phyloP scores from a whole-genome alignment of 2,797 vertebrate species.

The Eurystomus glaucurus region DNA sequence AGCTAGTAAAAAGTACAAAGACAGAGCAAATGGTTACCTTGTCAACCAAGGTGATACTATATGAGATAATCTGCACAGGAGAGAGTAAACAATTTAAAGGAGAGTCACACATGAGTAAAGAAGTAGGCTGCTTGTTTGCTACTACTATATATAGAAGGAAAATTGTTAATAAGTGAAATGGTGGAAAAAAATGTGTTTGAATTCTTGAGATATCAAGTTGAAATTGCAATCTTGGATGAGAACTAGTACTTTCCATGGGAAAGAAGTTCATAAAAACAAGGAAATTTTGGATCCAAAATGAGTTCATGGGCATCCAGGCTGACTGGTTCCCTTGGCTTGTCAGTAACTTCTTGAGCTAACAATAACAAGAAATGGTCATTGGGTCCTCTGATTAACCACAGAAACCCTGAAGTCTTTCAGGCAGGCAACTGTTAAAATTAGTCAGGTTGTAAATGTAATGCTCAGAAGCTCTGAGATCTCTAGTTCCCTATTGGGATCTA shows the following conservation, averaged over 20 bases:
- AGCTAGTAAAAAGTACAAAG: not conserved
- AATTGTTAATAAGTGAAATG: not conserved
- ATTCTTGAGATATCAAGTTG: not conserved
- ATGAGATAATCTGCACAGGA: not conserved
- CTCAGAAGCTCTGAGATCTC: not conserved
- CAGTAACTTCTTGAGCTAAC: not conserved
- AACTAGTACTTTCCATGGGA: not conserved
- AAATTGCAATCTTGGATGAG: not conserved
- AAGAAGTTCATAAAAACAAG: not conserved
- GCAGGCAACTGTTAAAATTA: not conserved
- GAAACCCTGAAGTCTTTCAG: not conserved
- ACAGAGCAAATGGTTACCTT: not conserved
- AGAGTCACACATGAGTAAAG: not conserved
- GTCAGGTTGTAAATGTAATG: not conserved
- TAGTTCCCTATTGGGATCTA: not conserved
- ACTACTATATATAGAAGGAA: not conserved
- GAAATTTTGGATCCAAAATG: not conserved
- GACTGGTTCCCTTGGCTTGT: not conserved
- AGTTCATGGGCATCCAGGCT: not conserved
- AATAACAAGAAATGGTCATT: not conserved
- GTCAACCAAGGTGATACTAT: not conserved
- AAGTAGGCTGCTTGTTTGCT: not conserved
- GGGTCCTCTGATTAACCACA: not conserved
- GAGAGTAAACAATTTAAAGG: not conserved
- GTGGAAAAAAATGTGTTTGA: not conserved